A percentile compares a stretch with the other conserved stretches of the same genome.
phyloP scores from a whole-genome alignment of 2,888 invertebrate species.

The Rhagophthalmus giganteus region DNA sequence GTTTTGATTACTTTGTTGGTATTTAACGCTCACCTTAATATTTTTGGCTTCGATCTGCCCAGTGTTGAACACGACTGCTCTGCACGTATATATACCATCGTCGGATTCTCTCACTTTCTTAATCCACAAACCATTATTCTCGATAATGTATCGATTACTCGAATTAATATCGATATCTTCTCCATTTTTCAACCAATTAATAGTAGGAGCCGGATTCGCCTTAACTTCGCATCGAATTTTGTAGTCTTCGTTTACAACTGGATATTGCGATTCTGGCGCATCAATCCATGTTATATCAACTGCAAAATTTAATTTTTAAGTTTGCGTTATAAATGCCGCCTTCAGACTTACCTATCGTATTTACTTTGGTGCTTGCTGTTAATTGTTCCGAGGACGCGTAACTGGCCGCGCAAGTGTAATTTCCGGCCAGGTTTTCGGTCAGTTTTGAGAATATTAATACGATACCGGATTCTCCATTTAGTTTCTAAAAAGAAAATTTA shows the following conservation, averaged over 20 bases:
- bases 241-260: conserved; percentile 74
- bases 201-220: conserved; percentile 81
- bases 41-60: conserved; percentile 76
- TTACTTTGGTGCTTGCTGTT: conserved; percentile 68
- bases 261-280: conserved; percentile 81
- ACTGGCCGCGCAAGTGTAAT: conserved; percentile 79
- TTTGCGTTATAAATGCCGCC: too few relatives aligned
- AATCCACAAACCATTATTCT: conserved; percentile 75
- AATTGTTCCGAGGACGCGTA: conserved; percentile 73
- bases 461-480: conserved; percentile 66
- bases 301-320: conserved; percentile 50
- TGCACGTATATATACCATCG: conserved; percentile 84
- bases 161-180: conserved; percentile 69
- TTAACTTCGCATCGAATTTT: conserved; percentile 81
- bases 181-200: conserved; percentile 84
- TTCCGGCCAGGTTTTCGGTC: conserved; percentile 75
- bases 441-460: conserved; percentile 76
- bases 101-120: conserved; percentile 78
- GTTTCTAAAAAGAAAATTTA: conserved; percentile 38
- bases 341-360: conserved; percentile 71
- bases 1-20: too few relatives aligned
- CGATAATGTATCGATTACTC: conserved; percentile 72
- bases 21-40: too few relatives aligned
- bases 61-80: conserved; percentile 81
- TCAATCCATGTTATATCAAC: conserved; percentile 84